Evolutionary conservation across 2,797 vertebrate genomes (phyloP).

Genomic region (Phrynocephalus forsythii): DNA sequence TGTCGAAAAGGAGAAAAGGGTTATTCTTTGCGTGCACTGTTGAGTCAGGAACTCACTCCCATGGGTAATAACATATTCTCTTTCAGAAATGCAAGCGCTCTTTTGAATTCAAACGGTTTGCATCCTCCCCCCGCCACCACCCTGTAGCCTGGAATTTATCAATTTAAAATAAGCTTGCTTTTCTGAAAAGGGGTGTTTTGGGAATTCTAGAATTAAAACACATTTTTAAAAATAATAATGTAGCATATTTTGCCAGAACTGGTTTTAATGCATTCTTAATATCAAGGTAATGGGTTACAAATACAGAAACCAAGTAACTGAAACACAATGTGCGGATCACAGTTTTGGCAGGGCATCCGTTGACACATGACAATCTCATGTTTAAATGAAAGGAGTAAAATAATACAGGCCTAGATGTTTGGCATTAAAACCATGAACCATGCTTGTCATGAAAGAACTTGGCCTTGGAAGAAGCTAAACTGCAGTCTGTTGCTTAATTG

Average conservation of each 20-base stretch:
- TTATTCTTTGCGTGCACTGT: neutral
- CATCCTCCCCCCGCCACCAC: too few relatives aligned
- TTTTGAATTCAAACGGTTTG: neutral
- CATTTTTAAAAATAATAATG: neutral
- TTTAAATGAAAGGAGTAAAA: neutral
- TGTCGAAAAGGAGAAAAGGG: neutral
- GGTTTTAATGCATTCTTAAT: too few relatives aligned
- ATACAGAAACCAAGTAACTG: neutral
- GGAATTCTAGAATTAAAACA: neutral
- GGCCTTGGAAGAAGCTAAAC: neutral
- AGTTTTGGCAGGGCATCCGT: neutral
- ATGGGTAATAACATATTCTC: neutral
- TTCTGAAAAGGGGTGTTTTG: neutral
- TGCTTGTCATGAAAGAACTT: neutral
- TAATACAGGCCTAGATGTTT: neutral
- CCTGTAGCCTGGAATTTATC: neutral
- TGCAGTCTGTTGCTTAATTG: neutral
- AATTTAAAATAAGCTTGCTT: neutral
- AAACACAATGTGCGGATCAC: neutral
- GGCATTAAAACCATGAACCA: neutral
- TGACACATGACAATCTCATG: neutral
- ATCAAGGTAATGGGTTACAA: neutral
- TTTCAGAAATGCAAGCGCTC: neutral
- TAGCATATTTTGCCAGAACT: constrained; percentile 9
- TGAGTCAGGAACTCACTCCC: neutral